A percentile compares a stretch with the other conserved stretches of the same genome.
Conservation (phyloP, 2,113 vertebrate genomes). For the Myocastor coypus region DNA sequence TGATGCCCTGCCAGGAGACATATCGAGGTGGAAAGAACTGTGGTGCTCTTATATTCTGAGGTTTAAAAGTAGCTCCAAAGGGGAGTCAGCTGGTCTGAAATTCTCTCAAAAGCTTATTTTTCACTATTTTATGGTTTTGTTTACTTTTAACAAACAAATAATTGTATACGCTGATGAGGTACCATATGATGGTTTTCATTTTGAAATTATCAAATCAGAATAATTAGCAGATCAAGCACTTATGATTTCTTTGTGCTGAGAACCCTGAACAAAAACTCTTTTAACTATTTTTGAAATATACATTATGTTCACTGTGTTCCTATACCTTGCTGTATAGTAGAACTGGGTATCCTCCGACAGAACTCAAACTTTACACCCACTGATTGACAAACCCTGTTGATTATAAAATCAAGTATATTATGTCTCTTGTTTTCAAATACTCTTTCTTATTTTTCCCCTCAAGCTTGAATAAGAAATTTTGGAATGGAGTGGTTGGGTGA, state of each 20-base stretch:
- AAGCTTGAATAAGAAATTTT: neutral
- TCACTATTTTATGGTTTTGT: neutral
- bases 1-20: slow-evolving; percentile 36
- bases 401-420: slow-evolving; percentile 55
- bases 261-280: neutral
- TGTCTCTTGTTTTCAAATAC: slow-evolving; percentile 35
- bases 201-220: neutral
- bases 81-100: slow-evolving; percentile 41
- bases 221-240: neutral
- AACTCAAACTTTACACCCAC: neutral
- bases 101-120: neutral
- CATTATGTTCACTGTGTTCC: neutral
- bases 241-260: neutral
- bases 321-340: neutral
- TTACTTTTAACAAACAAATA: neutral
- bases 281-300: neutral
- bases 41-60: slow-evolving; percentile 63
- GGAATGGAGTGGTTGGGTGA: neutral
- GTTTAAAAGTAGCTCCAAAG: slow-evolving; percentile 63
- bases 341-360: neutral
- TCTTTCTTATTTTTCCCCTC: slow-evolving; percentile 29
- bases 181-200: neutral
- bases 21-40: slow-evolving; percentile 57
- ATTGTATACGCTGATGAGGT: neutral
- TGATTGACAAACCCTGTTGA: neutral